These are phyloP conservation scores for Leucoptera coffeella DNA, from an alignment of 2,888 invertebrate species.

Conservation along the genomic window DNA sequence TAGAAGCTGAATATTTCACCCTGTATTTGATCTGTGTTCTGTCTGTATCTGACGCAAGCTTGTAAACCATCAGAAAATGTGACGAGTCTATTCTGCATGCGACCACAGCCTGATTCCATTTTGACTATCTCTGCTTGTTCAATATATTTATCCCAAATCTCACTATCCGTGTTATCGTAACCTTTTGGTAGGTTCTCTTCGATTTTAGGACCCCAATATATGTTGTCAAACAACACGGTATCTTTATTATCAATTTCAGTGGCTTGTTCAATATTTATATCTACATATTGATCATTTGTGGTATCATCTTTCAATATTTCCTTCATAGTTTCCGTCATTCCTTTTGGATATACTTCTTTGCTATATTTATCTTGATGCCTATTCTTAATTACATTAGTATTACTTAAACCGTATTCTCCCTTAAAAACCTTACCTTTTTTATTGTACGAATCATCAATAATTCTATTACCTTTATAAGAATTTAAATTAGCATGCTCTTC, in stretches of 20 bases:
- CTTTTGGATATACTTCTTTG: conserved; percentile 35
- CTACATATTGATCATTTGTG: conserved; percentile 14
- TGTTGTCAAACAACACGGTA: conserved; percentile 53
- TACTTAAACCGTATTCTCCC: too few relatives aligned
- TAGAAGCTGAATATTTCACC: conserved; percentile 86
- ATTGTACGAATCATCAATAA: too few relatives aligned
- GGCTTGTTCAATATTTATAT: conserved; percentile 13
- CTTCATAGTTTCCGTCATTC: conserved; percentile 38
- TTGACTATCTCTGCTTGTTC: conserved; percentile 53
- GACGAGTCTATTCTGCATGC: conserved; percentile 81
- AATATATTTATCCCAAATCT: conserved; percentile 65
- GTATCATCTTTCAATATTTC: conserved; percentile 38
- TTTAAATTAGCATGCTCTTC: background rate
- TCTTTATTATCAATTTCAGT: conserved; percentile 19
- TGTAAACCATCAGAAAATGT: conserved; percentile 71
- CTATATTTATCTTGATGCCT: conserved; percentile 16
- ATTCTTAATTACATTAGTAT: conserved; percentile 39
- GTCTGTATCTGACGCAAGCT: conserved; percentile 79
- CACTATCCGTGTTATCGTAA: conserved; percentile 56
- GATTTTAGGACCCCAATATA: conserved; percentile 67
- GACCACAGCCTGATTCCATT: conserved; percentile 74
- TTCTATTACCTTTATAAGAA: conserved; percentile 9
- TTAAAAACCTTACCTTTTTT: background rate
- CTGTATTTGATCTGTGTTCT: conserved; percentile 86
- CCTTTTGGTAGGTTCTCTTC: conserved; percentile 66